These are phyloP conservation scores for Hirundo rustica DNA, from an alignment of 2,797 vertebrate genomes.

Conservation along the genomic window DNA sequence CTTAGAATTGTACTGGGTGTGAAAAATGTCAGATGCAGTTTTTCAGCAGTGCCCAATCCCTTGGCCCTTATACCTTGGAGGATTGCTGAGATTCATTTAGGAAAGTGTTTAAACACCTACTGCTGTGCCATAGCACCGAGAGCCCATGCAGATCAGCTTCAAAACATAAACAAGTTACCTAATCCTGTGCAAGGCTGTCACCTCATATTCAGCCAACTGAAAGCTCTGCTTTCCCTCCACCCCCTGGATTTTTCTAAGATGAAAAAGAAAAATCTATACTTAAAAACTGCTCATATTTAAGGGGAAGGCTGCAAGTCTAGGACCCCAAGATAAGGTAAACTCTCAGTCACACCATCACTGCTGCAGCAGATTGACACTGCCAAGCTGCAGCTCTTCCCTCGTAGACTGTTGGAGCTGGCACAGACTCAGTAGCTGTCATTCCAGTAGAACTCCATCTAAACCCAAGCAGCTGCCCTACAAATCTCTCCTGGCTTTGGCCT, in stretches of 20 bases:
- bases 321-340: not conserved
- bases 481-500: not conserved
- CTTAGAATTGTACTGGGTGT: not conserved
- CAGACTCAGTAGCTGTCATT: not conserved
- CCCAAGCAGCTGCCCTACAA: not conserved
- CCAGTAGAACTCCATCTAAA: not conserved
- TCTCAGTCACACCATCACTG: not conserved
- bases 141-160: not conserved
- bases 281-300: not conserved
- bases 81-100: not conserved
- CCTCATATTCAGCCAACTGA: not conserved
- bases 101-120: not conserved
- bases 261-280: not conserved
- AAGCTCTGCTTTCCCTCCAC: not conserved
- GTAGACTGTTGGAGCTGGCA: not conserved
- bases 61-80: not conserved
- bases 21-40: not conserved
- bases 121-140: not conserved
- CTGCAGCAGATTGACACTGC: not conserved
- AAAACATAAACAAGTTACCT: constrained; percentile 1
- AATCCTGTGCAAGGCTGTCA: not conserved
- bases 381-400: not conserved
- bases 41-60: not conserved
- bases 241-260: not conserved
- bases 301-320: not conserved